Evolutionary conservation across 2,797 vertebrate species (phyloP), one percentile per base, ranked within the genome.

Genomic region (Rhinella marina): DNA sequence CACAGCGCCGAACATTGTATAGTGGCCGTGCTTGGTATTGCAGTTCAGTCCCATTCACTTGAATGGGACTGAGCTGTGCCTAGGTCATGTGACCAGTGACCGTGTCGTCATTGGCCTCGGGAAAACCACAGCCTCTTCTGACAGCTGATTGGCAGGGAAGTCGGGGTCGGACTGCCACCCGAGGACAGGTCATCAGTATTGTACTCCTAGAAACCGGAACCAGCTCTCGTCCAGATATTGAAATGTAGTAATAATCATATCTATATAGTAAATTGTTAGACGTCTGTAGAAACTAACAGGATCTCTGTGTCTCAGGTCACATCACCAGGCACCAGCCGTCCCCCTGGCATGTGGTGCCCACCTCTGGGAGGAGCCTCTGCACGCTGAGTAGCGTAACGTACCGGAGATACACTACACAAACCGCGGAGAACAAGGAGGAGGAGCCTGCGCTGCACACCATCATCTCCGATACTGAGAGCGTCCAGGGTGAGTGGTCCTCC

Each of bases 361-460:
- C 79, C 75, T 84, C 84, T 81, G 59, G 83, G 70, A 81, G 0
- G 81, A 89, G 6, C 54, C 3, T 85, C 86, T 90, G 80, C 52
- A 11, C 87, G 25, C 0, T 3, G 76, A 27, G 90, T 66, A 0
- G 88, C 78, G 13, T 92, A 29, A 61, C 85, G 11, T 89, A 85
- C 50, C 93, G 86, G 87, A 62, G 25, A 0, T 96, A 93, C 91
- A 97, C 96, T 93, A 97, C 96, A 0, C 96, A 97, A 90, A 93
- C 96, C 19, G 96, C 94, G 0, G 96, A 97, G 92, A 96, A 86
- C 80, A 94, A 93, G 32, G 94, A 97, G 41, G 97, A 97, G 7
- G 97, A 97, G 7, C 96, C 97, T 87, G 91, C 94, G 7, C 92
- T 96, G 86, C 97, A 97, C 92, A 96, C 90, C 54, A 97, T 98